Base-by-base conservation (phyloP, 2,797 vertebrate species). In the Mormyrus hasselquistii region DNA sequence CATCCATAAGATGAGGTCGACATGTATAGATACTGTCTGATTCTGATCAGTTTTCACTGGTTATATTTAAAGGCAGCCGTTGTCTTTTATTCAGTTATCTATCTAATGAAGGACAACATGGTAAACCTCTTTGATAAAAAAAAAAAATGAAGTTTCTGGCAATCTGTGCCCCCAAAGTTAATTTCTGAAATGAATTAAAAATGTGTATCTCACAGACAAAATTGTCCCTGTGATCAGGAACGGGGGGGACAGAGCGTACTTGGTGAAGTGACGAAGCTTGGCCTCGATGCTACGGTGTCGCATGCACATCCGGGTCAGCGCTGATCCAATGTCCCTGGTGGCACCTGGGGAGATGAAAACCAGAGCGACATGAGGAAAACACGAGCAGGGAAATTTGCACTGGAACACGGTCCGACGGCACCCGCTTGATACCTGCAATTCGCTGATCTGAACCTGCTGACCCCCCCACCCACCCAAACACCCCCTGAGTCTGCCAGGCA, bases 301-400 rank as follows among this genome's bases (percentile, higher is more conserved):
- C 98, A 99, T 99, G 91, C 98, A 99, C 98, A 99, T 99, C 90
- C 98, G 97, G 16, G 98, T 99, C 94, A 99, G 95, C 0, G 98
- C 98, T 0, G 98, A 99, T 93, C 98, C 98, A 0, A 99, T 97
- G 92, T 99, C 98, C 91, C 98, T 95, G 0, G 98, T 99, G 94
- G 97, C 98, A 91, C 98, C 98, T 99, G 94, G 88, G 52, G 89
- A 92, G 41, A 92, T 87, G 22, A 38, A 25, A 87, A 7, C 88
- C 4, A 90, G 88, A 89, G 25, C 89, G n/a, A 52, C 44, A 8
- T 85, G 8, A 83, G 76, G 10, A 55, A 85, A 50, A n/a, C 2
- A 88, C 2, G 16, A 52, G 49, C 12, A 41, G 14, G 38, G 50
- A 50, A 41, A 49, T 52, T 4, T 2, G 22, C 49, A 55, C 9